Conservation (phyloP, 2,113 vertebrate genomes). For the Tragelaphus scriptus region DNA sequence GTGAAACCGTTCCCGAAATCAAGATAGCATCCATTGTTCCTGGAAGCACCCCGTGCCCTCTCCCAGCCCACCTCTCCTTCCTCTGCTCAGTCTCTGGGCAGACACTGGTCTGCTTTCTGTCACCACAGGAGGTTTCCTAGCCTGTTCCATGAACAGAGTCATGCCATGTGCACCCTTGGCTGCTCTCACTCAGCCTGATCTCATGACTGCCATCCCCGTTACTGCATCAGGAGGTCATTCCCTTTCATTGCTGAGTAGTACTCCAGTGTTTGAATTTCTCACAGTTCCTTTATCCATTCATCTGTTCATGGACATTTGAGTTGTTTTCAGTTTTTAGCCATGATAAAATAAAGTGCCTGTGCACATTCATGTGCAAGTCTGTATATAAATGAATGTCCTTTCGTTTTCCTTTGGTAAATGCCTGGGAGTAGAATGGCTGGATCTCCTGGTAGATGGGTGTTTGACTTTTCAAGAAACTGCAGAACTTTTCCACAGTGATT, state of each 20-base stretch:
- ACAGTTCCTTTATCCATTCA: no score
- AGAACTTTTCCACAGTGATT: background rate
- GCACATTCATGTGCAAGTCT: background rate
- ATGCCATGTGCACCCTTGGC: background rate
- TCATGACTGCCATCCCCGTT: accelerated
- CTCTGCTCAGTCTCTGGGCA: background rate
- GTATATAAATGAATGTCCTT: background rate
- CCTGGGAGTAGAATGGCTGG: background rate
- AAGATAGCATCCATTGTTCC: background rate
- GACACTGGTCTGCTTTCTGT: background rate
- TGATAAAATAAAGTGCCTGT: background rate
- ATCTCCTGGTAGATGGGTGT: no score
- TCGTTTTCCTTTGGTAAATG: background rate
- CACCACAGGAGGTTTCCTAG: background rate
- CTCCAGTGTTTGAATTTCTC: accelerated
- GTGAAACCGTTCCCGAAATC: background rate
- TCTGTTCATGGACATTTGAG: background rate
- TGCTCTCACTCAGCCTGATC: background rate
- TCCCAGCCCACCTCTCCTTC: background rate
- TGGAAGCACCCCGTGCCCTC: background rate
- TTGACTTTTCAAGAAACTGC: background rate
- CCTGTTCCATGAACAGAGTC: accelerated
- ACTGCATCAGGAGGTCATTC: accelerated
- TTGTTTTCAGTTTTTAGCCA: background rate
- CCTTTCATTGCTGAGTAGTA: background rate